Conservation (phyloP, 2,113 vertebrate genomes). For the Baryphthengus martii region DNA sequence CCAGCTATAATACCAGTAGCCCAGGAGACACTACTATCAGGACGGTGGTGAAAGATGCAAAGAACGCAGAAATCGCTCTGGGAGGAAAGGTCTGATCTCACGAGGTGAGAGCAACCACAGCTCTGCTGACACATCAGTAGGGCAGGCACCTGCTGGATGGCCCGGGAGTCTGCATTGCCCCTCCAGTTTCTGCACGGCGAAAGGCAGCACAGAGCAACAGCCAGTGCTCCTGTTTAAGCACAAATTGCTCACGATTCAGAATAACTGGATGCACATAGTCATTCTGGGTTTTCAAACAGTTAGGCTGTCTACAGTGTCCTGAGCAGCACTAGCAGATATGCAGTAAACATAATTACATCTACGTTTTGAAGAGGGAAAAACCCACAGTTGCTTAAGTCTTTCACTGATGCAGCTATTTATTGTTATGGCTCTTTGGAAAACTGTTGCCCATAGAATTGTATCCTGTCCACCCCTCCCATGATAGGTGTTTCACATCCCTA, state of each 20-base stretch:
- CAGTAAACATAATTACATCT: background rate
- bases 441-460: background rate
- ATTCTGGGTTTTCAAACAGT: background rate
- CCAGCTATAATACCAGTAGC: background rate
- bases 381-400: background rate
- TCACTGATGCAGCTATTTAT: background rate
- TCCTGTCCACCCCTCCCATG: background rate
- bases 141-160: background rate
- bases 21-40: background rate
- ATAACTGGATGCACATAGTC: background rate
- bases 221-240: background rate
- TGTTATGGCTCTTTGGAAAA: background rate
- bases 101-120: background rate
- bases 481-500: background rate
- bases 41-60: background rate
- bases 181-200: background rate
- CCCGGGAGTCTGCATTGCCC: background rate
- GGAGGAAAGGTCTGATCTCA: background rate
- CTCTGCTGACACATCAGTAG: background rate
- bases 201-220: background rate
- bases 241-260: background rate
- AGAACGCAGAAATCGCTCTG: background rate
- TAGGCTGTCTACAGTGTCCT: background rate
- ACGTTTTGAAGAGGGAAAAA: background rate
- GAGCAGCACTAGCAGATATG: background rate